phyloP scores from a whole-genome alignment of 2,797 vertebrate genomes.

The Xenentodon cancila region DNA sequence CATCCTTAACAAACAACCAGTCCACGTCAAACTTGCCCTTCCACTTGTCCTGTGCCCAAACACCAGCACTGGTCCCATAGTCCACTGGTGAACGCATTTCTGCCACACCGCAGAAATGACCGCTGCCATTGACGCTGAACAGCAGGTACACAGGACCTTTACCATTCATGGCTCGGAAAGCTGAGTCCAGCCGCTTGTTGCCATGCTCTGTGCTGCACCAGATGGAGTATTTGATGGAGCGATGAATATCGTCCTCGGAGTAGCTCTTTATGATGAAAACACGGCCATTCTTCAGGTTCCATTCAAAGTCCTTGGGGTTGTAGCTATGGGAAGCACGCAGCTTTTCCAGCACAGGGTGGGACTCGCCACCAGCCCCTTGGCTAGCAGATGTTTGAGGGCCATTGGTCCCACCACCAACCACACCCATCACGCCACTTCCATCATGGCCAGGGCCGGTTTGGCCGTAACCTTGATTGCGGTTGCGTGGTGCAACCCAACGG shows the following conservation, averaged over 20 bases:
- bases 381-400: constrained; percentile 49
- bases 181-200: constrained; percentile 95
- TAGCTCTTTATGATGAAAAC: constrained; percentile 99
- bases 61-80: constrained; percentile 95
- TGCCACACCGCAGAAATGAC: constrained; percentile 95
- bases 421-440: constrained; percentile 67
- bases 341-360: constrained; percentile 94
- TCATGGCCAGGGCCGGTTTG: constrained; percentile 81
- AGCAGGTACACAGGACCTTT: constrained; percentile 93
- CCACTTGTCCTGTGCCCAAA: constrained; percentile 99
- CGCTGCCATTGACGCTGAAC: constrained; percentile 96
- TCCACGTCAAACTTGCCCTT: constrained; percentile 97
- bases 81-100: constrained; percentile 98
- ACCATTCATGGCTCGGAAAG: constrained; percentile 88
- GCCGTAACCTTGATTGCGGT: constrained; percentile 88
- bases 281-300: constrained; percentile 93
- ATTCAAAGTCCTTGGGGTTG: constrained; percentile 96
- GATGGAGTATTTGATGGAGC: constrained; percentile 99
- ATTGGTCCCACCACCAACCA: constrained; percentile 71
- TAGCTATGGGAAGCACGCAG: constrained; percentile 94
- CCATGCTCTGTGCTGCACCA: constrained; percentile 99
- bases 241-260: constrained; percentile 98
- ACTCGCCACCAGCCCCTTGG: constrained; percentile 80
- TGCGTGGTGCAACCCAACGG: constrained; percentile 94
- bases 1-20: constrained; percentile 98